Conservation (phyloP, 2,797 vertebrate genomes). For the Thripadectes ignobilis region DNA sequence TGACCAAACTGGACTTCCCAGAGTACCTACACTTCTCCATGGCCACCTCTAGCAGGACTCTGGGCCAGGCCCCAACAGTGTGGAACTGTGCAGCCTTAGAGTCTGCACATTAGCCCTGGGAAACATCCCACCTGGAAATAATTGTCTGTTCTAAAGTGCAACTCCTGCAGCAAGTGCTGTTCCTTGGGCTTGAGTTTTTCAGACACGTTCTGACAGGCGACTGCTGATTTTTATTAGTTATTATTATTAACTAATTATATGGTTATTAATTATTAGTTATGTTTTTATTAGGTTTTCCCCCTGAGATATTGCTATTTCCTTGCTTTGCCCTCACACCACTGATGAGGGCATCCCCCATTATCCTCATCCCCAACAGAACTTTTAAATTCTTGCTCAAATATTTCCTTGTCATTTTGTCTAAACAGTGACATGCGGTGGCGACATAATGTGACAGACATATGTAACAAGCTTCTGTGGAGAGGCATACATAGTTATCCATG, state of each 20-base stretch:
- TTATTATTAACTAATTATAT: no score
- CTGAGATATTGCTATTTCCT: background rate
- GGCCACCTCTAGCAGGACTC: background rate
- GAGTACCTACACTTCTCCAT: background rate
- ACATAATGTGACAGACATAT: background rate
- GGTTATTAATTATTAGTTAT: no score
- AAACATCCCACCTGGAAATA: background rate
- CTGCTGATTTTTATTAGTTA: no score
- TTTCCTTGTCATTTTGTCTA: background rate
- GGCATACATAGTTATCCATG: background rate
- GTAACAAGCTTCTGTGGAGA: background rate
- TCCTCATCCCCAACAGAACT: background rate
- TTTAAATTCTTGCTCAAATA: background rate
- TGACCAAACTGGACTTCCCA: background rate
- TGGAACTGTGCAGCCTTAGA: background rate
- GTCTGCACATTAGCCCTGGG: background rate
- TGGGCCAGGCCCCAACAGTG: rapidly evolving
- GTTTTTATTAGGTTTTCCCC: background rate
- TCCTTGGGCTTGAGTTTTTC: background rate
- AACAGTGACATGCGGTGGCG: background rate
- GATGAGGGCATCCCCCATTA: background rate
- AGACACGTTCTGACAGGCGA: background rate
- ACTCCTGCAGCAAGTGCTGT: background rate
- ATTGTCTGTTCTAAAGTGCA: background rate
- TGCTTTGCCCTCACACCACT: background rate